Percentiles rank a stretch among this genome's conserved stretches.
Conservation (phyloP, 2,113 vertebrate species). For the Anarhynchus alexandrinus region DNA sequence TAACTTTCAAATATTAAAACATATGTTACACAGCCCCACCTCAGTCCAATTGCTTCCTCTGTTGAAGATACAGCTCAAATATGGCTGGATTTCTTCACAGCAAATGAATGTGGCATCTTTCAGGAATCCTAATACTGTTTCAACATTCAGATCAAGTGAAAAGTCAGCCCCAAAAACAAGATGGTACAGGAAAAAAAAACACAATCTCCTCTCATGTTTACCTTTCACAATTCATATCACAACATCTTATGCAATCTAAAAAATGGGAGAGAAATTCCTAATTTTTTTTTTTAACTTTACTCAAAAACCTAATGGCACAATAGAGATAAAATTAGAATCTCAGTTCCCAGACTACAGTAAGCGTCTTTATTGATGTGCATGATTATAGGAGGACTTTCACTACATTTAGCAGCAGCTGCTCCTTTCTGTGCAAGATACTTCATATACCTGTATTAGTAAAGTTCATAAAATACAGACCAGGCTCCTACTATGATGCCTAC, state of each 20-base stretch:
- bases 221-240: neutral
- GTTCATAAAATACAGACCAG: neutral
- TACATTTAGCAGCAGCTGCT: neutral
- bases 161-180: neutral
- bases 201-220: neutral
- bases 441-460: neutral
- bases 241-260: neutral
- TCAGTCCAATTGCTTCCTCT: neutral
- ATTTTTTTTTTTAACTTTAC: neutral
- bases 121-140: neutral
- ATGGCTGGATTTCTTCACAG: neutral
- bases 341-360: neutral
- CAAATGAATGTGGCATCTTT: rapidly evolving
- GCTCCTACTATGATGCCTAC: neutral
- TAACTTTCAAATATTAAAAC: neutral
- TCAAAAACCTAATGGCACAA: neutral
- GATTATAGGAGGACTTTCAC: neutral
- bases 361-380: rapidly evolving
- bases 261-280: rapidly evolving
- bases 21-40: neutral
- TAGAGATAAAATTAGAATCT: neutral
- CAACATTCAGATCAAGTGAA: neutral
- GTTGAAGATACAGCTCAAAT: neutral
- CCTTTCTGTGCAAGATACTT: neutral
- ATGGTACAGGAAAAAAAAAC: neutral